These are phyloP conservation scores for Callimorpha dominula DNA, from an alignment of 2,888 invertebrate species.

Conservation along the genomic window DNA sequence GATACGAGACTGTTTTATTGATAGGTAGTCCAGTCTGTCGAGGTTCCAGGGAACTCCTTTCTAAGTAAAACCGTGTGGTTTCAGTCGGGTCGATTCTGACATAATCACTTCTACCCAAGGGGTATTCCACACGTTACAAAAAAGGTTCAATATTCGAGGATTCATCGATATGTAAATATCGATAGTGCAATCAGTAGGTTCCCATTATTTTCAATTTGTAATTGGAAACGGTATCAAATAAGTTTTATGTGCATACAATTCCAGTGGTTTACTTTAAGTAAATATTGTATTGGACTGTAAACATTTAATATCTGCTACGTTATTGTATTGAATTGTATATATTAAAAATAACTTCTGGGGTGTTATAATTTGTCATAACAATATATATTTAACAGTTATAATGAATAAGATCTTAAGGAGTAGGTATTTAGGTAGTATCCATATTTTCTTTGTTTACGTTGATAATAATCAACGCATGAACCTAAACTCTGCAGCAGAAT, in stretches of 20 bases:
- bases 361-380: neutral
- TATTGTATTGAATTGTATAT: neutral
- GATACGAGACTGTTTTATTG: no score
- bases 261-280: neutral
- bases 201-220: conserved; percentile 4
- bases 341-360: neutral
- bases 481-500: conserved; percentile 6
- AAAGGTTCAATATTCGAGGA: neutral
- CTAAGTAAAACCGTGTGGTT: no score
- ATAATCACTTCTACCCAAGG: no score
- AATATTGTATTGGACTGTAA: neutral
- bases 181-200: conserved; percentile 1
- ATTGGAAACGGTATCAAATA: neutral
- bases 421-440: no score
- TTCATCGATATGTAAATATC: neutral
- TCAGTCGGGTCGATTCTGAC: no score
- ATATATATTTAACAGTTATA: no score
- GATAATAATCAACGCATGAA: conserved; percentile 1
- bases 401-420: no score
- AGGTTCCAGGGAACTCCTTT: no score
- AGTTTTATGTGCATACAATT: neutral
- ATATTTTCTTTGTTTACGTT: no score
- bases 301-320: neutral
- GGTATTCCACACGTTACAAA: no score
- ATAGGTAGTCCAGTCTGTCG: no score